Conservation (phyloP, 1,140 invertebrate species). For the Drosophila neocordata region DNA sequence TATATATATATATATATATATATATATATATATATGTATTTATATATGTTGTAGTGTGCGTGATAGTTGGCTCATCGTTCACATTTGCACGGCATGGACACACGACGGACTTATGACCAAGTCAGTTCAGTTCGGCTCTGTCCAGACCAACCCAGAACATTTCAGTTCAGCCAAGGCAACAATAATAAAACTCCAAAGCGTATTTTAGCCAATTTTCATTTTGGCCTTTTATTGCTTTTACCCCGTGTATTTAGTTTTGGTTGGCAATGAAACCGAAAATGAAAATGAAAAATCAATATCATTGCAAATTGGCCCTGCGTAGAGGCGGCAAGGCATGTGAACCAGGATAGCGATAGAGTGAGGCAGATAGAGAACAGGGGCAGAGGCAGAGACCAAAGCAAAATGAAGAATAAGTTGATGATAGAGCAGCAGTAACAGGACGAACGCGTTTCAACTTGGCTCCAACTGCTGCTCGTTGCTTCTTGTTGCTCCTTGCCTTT, state of each 20-base stretch:
- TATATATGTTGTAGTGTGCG: conserved; percentile 18
- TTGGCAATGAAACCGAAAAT: conserved; percentile 69
- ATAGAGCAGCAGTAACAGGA: not conserved
- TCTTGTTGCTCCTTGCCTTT: conserved; percentile 29
- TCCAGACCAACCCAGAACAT: conserved; percentile 16
- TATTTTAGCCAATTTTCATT: conserved; percentile 67
- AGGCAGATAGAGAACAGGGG: not conserved
- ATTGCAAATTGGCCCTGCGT: conserved; percentile 72
- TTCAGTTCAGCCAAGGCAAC: conserved; percentile 31
- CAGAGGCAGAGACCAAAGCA: not conserved
- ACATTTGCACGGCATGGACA: conserved; percentile 57
- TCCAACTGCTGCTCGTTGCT: conserved; percentile 5
- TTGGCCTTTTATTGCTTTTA: conserved; percentile 43
- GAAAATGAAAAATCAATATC: conserved; percentile 76
- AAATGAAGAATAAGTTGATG: no score
- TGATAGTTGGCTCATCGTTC: conserved; percentile 62
- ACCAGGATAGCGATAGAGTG: not conserved
- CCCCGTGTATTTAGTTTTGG: conserved; percentile 48
- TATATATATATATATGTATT: conserved; percentile 18
- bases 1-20: conserved; percentile 17
- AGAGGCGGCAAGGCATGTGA: conserved; percentile 4
- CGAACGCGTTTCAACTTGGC: conserved; percentile 13
- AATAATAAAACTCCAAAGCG: conserved; percentile 42
- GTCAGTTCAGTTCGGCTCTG: conserved; percentile 30
- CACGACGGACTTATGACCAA: conserved; percentile 16